Conservation (phyloP, 1,140 invertebrate species). For the Brachionus plicatilis region DNA sequence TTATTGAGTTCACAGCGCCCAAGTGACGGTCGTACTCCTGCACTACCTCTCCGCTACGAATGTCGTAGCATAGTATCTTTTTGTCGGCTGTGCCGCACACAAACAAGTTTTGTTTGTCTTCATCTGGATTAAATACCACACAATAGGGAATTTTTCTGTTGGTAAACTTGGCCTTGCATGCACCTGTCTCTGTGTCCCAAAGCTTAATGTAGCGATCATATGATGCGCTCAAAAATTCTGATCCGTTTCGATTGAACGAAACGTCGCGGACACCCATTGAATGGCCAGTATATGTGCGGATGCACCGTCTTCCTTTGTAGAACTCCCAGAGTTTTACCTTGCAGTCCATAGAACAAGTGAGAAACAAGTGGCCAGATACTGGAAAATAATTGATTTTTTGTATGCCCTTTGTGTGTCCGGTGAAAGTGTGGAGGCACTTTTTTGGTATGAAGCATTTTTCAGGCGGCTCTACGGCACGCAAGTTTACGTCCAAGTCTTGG, state of each 20-base stretch:
- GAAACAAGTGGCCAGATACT: constrained; percentile 80
- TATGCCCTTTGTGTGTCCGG: constrained; percentile 94
- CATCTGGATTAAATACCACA: constrained; percentile 94
- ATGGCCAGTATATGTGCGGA: constrained; percentile 94
- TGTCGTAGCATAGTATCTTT: constrained; percentile 99
- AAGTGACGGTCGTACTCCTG: constrained; percentile 99
- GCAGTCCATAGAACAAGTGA: constrained; percentile 93
- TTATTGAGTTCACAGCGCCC: constrained; percentile 95
- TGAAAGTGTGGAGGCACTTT: constrained; percentile 89
- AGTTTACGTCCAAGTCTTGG: constrained; percentile 88
- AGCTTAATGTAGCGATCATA: constrained; percentile 79
- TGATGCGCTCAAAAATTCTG: constrained; percentile 84
- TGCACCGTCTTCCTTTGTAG: constrained; percentile 83
- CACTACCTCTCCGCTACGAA: constrained; percentile 77
- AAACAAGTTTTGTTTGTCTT: constrained; percentile 93
- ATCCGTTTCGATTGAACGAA: constrained; percentile 88
- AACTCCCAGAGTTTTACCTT: constrained; percentile 95
- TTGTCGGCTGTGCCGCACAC: constrained; percentile 97
- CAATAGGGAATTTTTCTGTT: constrained; percentile 87
- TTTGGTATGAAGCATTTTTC: constrained; percentile 96
- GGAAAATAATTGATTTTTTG: constrained; percentile 93
- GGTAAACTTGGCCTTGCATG: constrained; percentile 65
- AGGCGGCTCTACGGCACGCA: constrained; percentile 81
- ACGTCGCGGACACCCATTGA: constrained; percentile 91
- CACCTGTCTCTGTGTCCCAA: constrained; percentile 93